These are phyloP conservation scores for Orbicella faveolata DNA, from an alignment of 64 coral and sea anemone genomes.

Conservation along the genomic window DNA sequence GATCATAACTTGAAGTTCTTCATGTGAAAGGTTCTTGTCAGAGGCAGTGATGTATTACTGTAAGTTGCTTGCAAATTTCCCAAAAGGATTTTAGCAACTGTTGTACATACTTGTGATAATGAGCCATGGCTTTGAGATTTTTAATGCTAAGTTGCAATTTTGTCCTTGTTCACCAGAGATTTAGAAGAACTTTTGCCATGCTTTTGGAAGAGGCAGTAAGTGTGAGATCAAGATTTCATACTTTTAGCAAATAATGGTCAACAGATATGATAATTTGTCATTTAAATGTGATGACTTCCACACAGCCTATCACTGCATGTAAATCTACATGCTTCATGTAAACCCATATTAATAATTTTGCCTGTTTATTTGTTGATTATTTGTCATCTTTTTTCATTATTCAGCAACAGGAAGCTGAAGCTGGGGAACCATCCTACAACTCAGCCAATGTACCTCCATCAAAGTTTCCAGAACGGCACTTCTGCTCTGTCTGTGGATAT, in stretches of 20 bases:
- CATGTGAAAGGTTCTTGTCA: too few species aligned
- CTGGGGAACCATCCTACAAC: conserved; percentile 80
- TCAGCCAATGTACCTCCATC: conserved; percentile 84
- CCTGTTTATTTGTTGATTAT: not conserved
- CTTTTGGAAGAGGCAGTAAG: conserved; percentile 91
- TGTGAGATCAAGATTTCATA: not conserved
- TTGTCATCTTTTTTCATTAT: not conserved
- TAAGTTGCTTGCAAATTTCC: too few species aligned
- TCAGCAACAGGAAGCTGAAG: conserved; percentile 93
- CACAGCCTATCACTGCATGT: too few species aligned
- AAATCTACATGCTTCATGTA: too few species aligned
- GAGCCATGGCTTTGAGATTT: too few species aligned
- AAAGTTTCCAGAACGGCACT: conserved; percentile 93
- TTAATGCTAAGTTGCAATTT: not conserved
- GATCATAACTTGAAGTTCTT: too few species aligned
- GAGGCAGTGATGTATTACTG: too few species aligned
- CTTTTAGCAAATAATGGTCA: not conserved
- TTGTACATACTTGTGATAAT: too few species aligned
- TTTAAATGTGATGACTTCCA: too few species aligned
- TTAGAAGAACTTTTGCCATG: conserved; percentile 88
- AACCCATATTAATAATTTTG: not conserved
- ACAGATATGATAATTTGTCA: not conserved
- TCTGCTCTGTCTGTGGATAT: conserved; percentile 99
- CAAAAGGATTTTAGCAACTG: too few species aligned
- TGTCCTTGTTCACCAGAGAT: conserved; percentile 55